Conservation (phyloP, 2,888 invertebrate genomes). For the Cryptocheilus praepositus region DNA sequence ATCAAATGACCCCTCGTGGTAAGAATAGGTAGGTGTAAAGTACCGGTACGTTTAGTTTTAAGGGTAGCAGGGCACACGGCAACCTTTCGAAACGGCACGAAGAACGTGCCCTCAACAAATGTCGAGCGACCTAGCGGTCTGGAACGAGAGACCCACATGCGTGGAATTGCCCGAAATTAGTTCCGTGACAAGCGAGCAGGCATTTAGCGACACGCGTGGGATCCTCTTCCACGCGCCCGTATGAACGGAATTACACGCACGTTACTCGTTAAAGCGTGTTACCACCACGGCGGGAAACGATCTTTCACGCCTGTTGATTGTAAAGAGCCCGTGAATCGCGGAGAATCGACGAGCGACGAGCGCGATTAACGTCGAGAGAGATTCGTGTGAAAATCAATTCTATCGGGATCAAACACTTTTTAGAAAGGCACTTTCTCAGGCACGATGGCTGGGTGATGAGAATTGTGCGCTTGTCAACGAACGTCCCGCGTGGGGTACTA, state of each 20-base stretch:
- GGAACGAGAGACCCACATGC: slow-evolving; percentile 16
- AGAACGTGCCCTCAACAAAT: slow-evolving; percentile 4
- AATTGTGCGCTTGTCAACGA: background rate
- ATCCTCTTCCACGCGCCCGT: slow-evolving; percentile 25
- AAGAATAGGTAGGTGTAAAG: too few species aligned
- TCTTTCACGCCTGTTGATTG: too few species aligned
- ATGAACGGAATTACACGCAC: slow-evolving; percentile 25
- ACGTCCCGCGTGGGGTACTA: background rate
- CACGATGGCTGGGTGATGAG: background rate
- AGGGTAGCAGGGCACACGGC: background rate
- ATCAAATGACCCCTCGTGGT: too few species aligned
- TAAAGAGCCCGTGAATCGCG: too few species aligned
- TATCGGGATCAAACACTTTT: too few species aligned
- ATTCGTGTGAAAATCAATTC: too few species aligned
- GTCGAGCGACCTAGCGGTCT: slow-evolving; percentile 11
- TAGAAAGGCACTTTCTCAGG: too few species aligned
- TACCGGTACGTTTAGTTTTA: too few species aligned
- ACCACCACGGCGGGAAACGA: too few species aligned
- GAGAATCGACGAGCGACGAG: too few species aligned
- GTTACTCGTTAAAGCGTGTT: background rate
- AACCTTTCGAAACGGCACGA: slow-evolving; percentile 1
- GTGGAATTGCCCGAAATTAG: slow-evolving; percentile 37
- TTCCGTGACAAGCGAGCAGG: slow-evolving; percentile 14
- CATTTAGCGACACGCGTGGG: slow-evolving; percentile 31
- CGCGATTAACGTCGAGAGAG: too few species aligned